A percentile compares a stretch with the other conserved stretches of the same genome.
These are phyloP conservation scores for Druceiella hillmani DNA, from an alignment of 2,888 invertebrate genomes.

Conservation along the genomic window DNA sequence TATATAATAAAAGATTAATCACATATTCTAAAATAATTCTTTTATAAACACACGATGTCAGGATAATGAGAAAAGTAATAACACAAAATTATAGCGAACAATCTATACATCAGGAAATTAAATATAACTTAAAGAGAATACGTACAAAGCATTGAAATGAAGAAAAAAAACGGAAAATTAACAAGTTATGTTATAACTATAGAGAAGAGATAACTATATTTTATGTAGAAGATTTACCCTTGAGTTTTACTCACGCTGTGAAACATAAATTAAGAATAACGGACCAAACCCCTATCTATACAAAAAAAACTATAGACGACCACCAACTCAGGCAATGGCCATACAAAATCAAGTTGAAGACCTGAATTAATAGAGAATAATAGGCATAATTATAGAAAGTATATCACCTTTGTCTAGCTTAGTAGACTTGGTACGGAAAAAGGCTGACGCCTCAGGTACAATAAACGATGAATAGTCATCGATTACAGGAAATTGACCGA, in stretches of 20 bases:
- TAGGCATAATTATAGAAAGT: background rate
- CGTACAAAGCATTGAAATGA: background rate
- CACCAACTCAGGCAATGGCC: too few species aligned
- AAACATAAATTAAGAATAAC: slow-evolving; percentile 2
- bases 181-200: background rate
- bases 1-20: too few species aligned
- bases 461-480: background rate
- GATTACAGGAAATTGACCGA: slow-evolving; percentile 10
- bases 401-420: slow-evolving; percentile 3
- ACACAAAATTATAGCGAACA: too few species aligned
- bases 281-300: background rate
- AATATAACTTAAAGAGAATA: background rate
- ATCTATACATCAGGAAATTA: slow-evolving; percentile 1
- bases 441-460: background rate
- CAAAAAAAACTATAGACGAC: too few species aligned
- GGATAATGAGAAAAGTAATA: too few species aligned
- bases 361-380: slow-evolving; percentile 1
- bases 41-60: too few species aligned
- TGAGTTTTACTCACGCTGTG: background rate
- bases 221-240: background rate
- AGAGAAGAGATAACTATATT: slow-evolving; percentile 4
- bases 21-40: too few species aligned
- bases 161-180: background rate
- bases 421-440: slow-evolving; percentile 4
- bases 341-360: too few species aligned